phyloP scores from a whole-genome alignment of 2,888 invertebrate genomes.

The Tubulanus polymorphus region DNA sequence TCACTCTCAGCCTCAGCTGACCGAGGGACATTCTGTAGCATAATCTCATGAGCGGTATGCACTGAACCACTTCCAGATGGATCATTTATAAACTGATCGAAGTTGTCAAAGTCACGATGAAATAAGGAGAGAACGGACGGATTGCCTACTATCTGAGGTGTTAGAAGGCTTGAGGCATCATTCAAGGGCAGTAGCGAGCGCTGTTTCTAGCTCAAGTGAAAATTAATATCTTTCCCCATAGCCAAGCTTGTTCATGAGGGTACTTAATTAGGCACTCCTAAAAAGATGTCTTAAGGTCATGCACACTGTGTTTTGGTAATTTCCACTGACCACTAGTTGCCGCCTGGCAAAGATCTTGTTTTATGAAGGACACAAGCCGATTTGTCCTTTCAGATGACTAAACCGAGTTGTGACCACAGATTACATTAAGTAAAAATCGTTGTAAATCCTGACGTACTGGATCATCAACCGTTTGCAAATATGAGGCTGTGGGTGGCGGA shows the following conservation, averaged over 20 bases:
- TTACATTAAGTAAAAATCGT: neutral
- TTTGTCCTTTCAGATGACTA: neutral
- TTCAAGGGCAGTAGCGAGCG: conserved; percentile 19
- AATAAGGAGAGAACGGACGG: conserved; percentile 19
- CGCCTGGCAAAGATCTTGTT: conserved; percentile 7
- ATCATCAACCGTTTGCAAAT: conserved; percentile 3
- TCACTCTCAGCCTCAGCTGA: neutral
- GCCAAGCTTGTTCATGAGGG: conserved; percentile 1
- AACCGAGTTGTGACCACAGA: neutral
- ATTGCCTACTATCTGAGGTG: conserved; percentile 20
- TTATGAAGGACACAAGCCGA: neutral
- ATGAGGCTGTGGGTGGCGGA: conserved; percentile 4
- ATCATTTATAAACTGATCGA: conserved; percentile 23
- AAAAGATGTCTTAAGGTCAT: conserved; percentile 4
- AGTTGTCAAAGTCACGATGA: conserved; percentile 29
- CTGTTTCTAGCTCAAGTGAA: conserved; percentile 14
- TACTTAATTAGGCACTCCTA: neutral
- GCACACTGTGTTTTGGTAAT: conserved; percentile 10
- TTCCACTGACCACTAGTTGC: conserved; percentile 10
- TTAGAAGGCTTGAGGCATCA: conserved; percentile 19
- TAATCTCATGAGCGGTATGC: conserved; percentile 27
- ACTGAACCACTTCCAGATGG: conserved; percentile 20
- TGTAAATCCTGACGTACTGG: conserved; percentile 1
- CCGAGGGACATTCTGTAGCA: conserved; percentile 24
- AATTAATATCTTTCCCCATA: neutral